Evolutionary conservation across 2,888 invertebrate species (phyloP), one percentile per base, ranked within the genome.

Genomic region (Volucella inflata): DNA sequence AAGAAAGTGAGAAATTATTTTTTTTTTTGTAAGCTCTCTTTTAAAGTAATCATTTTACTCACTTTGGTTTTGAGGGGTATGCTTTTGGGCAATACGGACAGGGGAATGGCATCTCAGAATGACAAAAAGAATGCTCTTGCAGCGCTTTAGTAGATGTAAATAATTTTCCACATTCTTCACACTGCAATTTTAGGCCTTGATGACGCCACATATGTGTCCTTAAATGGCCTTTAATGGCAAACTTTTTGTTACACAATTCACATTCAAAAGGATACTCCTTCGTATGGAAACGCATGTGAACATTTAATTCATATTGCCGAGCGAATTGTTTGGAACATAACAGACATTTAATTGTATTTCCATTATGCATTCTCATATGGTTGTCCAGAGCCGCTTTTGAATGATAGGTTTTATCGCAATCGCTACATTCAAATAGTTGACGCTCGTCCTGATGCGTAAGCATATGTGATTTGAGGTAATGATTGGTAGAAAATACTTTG

Each of bases 241-340:
- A 89, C 51, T 88, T 88, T 50, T 88, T 89, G 3, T 80, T 84
- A 67, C 89, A 89, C 9, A 89, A n/a, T 14, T 88, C 88, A 62
- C 89, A 89, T 53, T 88, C 85, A 46, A 88, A 89, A 2, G 88
- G 89, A 77, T 87, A 88, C 64, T 89, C 87, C 38, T 87, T 87
- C 8, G 87, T 89, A 55, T 89, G 89, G 65, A 89, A 89, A 44
- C 89, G 85, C 88, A 88, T 88, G 36, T 89, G 89, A 21, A 89
- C 88, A 70, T 89, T 87, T 0, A 89, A 71, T 71, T 89, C 89
- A 60, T 88, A 88, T 76, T 87, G 87, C 8, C 89, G 87, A 10
- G 87, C 87, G 64, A 89, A 89, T 62, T 87, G 67, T 67, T 88
- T 88, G 10, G 85, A 71, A 76, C 89, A 89, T 59, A 79, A 48